Percentiles rank a stretch among this genome's conserved stretches.
These are phyloP conservation scores for Empis stercorea DNA, from an alignment of 2,888 invertebrate species.

Conservation along the genomic window DNA sequence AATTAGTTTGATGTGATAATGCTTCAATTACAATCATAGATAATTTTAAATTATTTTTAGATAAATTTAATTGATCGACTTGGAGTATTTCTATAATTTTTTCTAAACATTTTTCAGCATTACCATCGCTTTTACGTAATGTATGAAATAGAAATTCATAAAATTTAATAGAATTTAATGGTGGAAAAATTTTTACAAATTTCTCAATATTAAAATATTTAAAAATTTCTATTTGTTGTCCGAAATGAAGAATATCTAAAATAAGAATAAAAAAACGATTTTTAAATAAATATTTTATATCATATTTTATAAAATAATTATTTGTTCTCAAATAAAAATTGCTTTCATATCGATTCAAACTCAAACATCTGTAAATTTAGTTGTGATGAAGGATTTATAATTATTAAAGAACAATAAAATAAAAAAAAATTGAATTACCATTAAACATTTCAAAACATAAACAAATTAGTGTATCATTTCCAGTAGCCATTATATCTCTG, in stretches of 20 bases:
- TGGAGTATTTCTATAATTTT: conserved; percentile 16
- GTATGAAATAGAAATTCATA: conserved; percentile 24
- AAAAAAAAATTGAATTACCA: conserved; percentile 13
- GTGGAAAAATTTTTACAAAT: conserved; percentile 21
- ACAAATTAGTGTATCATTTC: conserved; percentile 13
- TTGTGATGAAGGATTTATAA: too few relatives aligned
- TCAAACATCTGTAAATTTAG: too few relatives aligned
- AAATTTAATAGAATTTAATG: conserved; percentile 18
- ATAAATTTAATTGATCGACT: conserved; percentile 11
- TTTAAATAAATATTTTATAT: neutral
- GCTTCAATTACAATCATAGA: conserved; percentile 23
- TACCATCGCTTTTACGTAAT: conserved; percentile 18
- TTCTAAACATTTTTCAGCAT: conserved; percentile 20
- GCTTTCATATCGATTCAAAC: too few relatives aligned
- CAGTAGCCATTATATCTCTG: conserved; percentile 21
- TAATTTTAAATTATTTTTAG: conserved; percentile 20
- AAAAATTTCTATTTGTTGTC: conserved; percentile 23
- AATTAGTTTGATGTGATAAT: conserved; percentile 16
- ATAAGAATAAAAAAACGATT: neutral
- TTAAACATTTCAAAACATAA: conserved; percentile 16
- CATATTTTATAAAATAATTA: too few relatives aligned
- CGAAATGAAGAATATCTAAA: conserved; percentile 29
- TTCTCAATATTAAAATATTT: conserved; percentile 20
- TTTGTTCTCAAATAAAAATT: too few relatives aligned
- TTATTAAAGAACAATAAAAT: too few relatives aligned